Evolutionary conservation across 2,113 vertebrate genomes (phyloP).

Genomic region (Nicator chloris): DNA sequence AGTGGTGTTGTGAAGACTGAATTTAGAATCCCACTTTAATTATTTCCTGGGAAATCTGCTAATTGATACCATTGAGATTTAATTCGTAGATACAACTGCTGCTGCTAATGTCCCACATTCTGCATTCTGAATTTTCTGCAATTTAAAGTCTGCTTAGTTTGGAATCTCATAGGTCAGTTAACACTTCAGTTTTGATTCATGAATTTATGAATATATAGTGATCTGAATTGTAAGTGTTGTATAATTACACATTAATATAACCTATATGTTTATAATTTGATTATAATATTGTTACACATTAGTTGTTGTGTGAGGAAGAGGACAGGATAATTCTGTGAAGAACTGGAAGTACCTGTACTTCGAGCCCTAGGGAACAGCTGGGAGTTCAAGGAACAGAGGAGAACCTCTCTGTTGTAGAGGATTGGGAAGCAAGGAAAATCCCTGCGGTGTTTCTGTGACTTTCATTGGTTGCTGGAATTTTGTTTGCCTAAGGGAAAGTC

Average conservation of each 20-base stretch:
- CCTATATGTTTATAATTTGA: not conserved
- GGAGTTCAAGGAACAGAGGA: not conserved
- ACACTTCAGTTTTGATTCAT: not conserved
- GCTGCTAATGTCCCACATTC: not conserved
- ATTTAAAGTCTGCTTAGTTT: not conserved
- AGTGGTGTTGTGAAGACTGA: not conserved
- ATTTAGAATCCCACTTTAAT: not conserved
- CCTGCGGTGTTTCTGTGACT: not conserved
- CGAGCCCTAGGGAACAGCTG: not conserved
- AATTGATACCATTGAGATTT: slow-evolving; percentile 35
- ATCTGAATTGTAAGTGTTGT: not conserved
- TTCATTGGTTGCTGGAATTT: not conserved
- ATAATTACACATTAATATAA: not conserved
- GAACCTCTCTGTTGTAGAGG: not conserved
- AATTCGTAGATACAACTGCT: not conserved
- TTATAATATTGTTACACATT: not conserved
- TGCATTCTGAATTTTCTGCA: not conserved
- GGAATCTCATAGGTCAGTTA: not conserved
- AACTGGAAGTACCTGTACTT: slow-evolving; percentile 21
- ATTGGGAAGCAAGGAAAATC: not conserved
- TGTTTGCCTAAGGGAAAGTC: not conserved
- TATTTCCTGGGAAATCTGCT: slow-evolving; percentile 7
- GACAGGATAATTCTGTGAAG: not conserved
- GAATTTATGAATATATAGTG: not conserved
- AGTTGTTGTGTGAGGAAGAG: not conserved